A percentile compares a stretch with the other conserved stretches of the same genome.
Conservation (phyloP, 2,797 vertebrate species). For the Takifugu rubripes region DNA sequence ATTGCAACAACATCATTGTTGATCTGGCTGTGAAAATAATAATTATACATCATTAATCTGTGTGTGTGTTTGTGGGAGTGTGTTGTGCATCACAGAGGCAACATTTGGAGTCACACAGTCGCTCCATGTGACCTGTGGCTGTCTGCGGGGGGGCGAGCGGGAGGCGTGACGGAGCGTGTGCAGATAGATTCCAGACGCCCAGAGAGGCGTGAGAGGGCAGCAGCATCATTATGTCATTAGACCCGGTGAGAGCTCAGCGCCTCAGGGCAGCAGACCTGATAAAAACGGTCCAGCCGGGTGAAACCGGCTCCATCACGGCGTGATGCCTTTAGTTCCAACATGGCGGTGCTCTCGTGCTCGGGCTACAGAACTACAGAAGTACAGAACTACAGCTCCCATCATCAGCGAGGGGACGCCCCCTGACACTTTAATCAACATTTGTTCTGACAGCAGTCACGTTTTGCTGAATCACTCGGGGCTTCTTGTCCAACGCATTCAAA, state of each 20-base stretch:
- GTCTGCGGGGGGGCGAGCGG: constrained; percentile 24
- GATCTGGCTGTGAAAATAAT: no score
- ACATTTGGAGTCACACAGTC: constrained; percentile 48
- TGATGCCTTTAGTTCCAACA: constrained; percentile 10
- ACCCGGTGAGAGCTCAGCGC: constrained; percentile 49
- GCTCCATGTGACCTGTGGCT: constrained; percentile 51
- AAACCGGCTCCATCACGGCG: background rate
- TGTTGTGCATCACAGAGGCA: constrained; percentile 5
- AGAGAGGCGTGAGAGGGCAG: constrained; percentile 49
- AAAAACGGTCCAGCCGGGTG: constrained; percentile 14
- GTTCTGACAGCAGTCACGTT: constrained; percentile 59
- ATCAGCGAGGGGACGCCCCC: constrained; percentile 9
- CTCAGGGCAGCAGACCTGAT: constrained; percentile 33
- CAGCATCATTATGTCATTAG: constrained; percentile 69
- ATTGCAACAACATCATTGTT: no score
- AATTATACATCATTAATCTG: no score
- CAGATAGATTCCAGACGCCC: constrained; percentile 45
- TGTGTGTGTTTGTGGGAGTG: background rate
- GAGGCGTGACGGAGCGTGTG: constrained; percentile 41
- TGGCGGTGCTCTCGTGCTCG: no score
- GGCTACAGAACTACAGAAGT: background rate
- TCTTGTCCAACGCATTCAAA: constrained; percentile 12
- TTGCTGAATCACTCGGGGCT: constrained; percentile 62
- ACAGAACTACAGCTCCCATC: constrained; percentile 24
- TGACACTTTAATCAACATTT: constrained; percentile 33